These are phyloP conservation scores for Pteropus rufus DNA, from an alignment of 2,797 vertebrate species.

Conservation along the genomic window DNA sequence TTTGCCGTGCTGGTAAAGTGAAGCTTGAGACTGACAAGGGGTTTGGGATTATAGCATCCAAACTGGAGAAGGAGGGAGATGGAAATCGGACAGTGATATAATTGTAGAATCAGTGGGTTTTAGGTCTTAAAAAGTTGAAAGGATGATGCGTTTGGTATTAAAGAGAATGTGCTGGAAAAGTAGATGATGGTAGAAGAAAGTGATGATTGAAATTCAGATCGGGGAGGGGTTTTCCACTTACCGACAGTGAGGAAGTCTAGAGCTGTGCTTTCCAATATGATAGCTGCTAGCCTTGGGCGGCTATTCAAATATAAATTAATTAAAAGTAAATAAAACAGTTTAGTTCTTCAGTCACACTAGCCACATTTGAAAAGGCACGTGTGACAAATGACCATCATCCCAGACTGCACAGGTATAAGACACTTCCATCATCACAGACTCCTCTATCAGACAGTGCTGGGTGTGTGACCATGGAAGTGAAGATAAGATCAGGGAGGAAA, in stretches of 20 bases:
- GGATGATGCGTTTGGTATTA: not conserved
- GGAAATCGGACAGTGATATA: not conserved
- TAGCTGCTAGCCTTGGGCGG: not conserved
- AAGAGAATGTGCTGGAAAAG: not conserved
- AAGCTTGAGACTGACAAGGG: not conserved
- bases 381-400: not conserved
- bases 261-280: not conserved
- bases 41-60: not conserved
- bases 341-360: not conserved
- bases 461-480: fast-evolving
- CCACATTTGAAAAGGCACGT: not conserved
- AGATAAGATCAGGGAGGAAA: not conserved
- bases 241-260: not conserved
- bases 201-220: not conserved
- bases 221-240: not conserved
- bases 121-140: not conserved
- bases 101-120: not conserved
- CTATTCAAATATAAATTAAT: not conserved
- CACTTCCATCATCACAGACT: not conserved
- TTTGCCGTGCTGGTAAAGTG: not conserved
- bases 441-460: not conserved
- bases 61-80: not conserved
- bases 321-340: not conserved
- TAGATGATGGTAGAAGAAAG: not conserved
- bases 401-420: not conserved